A percentile compares a stretch with the other conserved stretches of the same genome.
phyloP scores from a whole-genome alignment of 2,797 vertebrate species.

The Gallinago nigripennis region DNA sequence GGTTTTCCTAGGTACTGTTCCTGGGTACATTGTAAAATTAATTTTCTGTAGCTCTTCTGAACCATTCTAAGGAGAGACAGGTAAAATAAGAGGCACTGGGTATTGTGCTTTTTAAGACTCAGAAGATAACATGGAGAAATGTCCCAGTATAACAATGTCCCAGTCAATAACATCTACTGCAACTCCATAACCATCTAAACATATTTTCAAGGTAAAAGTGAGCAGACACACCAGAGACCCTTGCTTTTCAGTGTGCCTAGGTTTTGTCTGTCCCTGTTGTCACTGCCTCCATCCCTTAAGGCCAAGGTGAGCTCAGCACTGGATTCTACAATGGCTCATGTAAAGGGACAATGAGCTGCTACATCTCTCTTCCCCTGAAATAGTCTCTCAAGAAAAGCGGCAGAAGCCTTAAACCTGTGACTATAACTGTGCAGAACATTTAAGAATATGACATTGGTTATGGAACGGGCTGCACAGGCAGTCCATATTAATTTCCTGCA shows the following conservation, averaged over 20 bases:
- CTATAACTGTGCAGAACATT: not conserved
- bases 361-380: not conserved
- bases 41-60: not conserved
- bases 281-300: not conserved
- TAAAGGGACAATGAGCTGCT: not conserved
- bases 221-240: not conserved
- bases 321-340: not conserved
- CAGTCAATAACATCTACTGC: not conserved
- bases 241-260: not conserved
- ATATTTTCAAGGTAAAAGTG: not conserved
- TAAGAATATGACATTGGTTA: not conserved
- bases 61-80: not conserved
- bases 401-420: not conserved
- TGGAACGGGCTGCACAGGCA: not conserved
- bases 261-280: not conserved
- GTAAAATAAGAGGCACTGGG: accelerated
- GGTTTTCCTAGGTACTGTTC: not conserved
- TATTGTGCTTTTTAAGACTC: not conserved
- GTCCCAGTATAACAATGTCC: not conserved
- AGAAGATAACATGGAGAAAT: not conserved
- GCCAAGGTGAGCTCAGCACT: not conserved
- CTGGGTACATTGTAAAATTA: not conserved
- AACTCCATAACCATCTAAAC: not conserved
- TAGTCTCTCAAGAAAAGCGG: not conserved
- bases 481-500: not conserved